Conservation (phyloP, 2,113 vertebrate species). For the Cephalophus harveyi region DNA sequence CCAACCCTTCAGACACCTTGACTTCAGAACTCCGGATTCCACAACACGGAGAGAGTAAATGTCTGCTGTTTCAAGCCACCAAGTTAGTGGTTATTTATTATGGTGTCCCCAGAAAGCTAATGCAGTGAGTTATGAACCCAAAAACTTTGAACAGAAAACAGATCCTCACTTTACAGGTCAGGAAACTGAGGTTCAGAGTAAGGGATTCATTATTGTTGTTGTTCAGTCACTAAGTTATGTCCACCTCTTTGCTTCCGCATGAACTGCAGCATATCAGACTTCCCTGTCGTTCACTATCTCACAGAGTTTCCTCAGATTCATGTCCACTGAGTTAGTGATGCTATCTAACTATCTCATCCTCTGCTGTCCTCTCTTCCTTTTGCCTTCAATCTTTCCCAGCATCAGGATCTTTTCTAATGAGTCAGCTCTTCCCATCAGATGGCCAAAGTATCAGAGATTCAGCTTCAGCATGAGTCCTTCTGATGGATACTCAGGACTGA, state of each 20-base stretch:
- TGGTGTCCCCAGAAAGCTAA: background rate
- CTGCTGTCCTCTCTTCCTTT: background rate
- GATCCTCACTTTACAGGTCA: background rate
- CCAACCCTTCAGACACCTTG: background rate
- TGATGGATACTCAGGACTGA: background rate
- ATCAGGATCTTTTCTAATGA: background rate
- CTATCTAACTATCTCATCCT: background rate
- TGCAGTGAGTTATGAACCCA: background rate
- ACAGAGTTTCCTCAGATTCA: background rate
- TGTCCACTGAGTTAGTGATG: background rate
- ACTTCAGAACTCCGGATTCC: background rate
- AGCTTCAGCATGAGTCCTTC: background rate
- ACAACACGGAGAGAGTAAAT: background rate
- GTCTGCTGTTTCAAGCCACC: background rate
- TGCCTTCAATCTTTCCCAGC: background rate
- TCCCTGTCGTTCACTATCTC: background rate
- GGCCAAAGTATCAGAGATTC: background rate
- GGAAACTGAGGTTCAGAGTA: background rate
- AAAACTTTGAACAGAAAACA: background rate
- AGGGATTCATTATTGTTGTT: background rate
- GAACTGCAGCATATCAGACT: background rate
- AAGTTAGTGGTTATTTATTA: background rate
- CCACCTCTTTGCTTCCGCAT: background rate
- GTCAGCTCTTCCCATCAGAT: background rate
- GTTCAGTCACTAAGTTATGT: background rate